Conservation (phyloP, 2,797 vertebrate genomes). For the Fundulus diaphanus region DNA sequence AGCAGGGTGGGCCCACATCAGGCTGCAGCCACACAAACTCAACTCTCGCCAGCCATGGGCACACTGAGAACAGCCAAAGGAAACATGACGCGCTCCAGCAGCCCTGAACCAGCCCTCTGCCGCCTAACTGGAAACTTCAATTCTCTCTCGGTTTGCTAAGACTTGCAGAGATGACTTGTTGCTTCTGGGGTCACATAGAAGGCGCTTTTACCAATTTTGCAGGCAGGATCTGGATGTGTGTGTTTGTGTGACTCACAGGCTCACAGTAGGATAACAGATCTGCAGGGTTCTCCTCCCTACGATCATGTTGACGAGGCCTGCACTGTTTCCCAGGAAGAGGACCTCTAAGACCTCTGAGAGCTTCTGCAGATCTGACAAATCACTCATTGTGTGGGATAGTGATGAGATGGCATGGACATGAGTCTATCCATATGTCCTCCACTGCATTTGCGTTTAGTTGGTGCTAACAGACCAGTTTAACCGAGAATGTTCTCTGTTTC, state of each 20-base stretch:
- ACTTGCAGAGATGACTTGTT: conserved; percentile 19
- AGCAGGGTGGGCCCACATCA: conserved; percentile 57
- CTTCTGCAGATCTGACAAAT: conserved; percentile 38
- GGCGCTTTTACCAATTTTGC: conserved; percentile 4
- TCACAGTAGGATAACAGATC: conserved; percentile 14
- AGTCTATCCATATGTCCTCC: conserved; percentile 1
- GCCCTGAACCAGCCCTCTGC: conserved; percentile 25
- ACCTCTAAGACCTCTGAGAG: conserved; percentile 32
- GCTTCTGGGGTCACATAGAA: conserved; percentile 9
- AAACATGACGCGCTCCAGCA: conserved; percentile 57
- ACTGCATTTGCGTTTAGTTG: neutral
- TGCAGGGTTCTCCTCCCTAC: conserved; percentile 11
- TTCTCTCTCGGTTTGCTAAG: conserved; percentile 17
- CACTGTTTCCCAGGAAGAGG: conserved; percentile 32
- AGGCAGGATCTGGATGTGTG: conserved; percentile 4
- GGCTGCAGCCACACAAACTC: conserved; percentile 39
- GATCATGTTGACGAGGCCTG: conserved; percentile 22
- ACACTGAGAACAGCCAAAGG: conserved; percentile 55
- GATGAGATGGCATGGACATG: conserved; percentile 28
- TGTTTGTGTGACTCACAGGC: no score
- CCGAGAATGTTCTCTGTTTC: conserved; percentile 4
- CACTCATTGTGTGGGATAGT: conserved; percentile 44
- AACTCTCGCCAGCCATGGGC: conserved; percentile 47
- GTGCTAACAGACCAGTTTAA: neutral
- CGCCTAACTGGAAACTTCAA: conserved; percentile 39